phyloP scores from a whole-genome alignment of 2,797 vertebrate species.

The Balearica regulorum region DNA sequence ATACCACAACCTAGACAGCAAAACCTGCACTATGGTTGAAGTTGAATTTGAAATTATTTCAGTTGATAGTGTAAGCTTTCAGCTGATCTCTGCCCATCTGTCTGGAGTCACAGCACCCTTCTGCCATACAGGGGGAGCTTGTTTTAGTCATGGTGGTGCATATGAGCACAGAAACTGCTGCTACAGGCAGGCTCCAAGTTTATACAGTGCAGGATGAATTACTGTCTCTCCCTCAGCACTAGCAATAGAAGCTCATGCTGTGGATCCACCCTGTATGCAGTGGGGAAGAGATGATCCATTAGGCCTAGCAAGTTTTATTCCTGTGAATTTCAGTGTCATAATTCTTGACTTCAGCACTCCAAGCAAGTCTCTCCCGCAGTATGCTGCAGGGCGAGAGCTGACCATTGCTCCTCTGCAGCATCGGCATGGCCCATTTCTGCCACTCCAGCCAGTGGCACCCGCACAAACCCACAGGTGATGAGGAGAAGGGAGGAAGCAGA shows the following conservation, averaged over 20 bases:
- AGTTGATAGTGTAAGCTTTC: not conserved
- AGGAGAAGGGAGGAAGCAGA: not conserved
- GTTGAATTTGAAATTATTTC: not conserved
- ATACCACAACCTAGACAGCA: not conserved
- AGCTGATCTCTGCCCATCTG: not conserved
- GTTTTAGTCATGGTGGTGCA: not conserved
- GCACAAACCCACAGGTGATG: not conserved
- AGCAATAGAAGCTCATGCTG: not conserved
- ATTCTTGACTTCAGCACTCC: not conserved
- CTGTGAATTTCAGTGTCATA: not conserved
- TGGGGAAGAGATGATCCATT: not conserved
- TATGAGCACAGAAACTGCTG: not conserved
- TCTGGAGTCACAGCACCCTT: not conserved
- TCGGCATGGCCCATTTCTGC: fast-evolving
- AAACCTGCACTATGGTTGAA: not conserved
- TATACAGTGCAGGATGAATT: not conserved
- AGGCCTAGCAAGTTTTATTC: not conserved
- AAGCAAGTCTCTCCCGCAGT: fast-evolving
- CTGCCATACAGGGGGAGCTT: not conserved
- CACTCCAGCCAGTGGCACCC: not conserved
- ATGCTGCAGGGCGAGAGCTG: fast-evolving
- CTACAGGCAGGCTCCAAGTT: not conserved
- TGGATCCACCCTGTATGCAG: not conserved
- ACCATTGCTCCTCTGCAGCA: fast-evolving
- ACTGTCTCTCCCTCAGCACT: not conserved